Evolutionary conservation across 2,113 vertebrate genomes (phyloP).

Genomic region (Blennius ocellaris): DNA sequence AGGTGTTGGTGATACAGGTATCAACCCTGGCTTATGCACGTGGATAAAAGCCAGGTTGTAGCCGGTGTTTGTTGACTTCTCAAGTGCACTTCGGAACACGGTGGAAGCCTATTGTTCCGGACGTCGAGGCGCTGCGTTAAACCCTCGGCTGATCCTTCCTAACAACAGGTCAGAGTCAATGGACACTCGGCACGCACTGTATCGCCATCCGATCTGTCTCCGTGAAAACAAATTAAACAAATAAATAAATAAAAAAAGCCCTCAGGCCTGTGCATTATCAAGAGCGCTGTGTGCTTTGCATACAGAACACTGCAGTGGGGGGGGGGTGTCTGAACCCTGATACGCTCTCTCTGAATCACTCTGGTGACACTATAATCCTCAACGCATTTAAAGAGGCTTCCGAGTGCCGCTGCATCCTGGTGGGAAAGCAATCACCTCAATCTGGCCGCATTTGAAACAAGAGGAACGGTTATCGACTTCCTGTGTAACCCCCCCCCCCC

Average conservation of each 20-base stretch:
- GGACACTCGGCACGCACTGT: conserved; percentile 27
- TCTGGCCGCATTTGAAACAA: conserved; percentile 51
- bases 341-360: conserved; percentile 31
- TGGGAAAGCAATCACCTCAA: conserved; percentile 50
- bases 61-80: conserved; percentile 29
- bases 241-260: conserved; percentile 33
- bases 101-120: background rate
- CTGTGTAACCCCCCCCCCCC: conserved; percentile 14
- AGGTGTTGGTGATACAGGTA: conserved; percentile 11
- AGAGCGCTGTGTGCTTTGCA: conserved; percentile 50
- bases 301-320: conserved; percentile 45
- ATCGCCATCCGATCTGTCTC: conserved; percentile 40
- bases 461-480: conserved; percentile 37
- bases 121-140: conserved; percentile 34
- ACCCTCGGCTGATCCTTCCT: conserved; percentile 31
- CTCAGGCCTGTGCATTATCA: conserved; percentile 36
- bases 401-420: conserved; percentile 30
- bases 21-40: conserved; percentile 18
- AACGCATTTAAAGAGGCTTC: conserved; percentile 41
- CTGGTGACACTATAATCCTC: conserved; percentile 40
- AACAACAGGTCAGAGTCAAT: conserved; percentile 40
- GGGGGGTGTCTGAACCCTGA: background rate
- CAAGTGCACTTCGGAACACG: conserved; percentile 9
- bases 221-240: background rate
- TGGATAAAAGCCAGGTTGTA: background rate